Evolutionary conservation across 2,797 vertebrate species (phyloP).

Genomic region (Chiroxiphia lanceolata): DNA sequence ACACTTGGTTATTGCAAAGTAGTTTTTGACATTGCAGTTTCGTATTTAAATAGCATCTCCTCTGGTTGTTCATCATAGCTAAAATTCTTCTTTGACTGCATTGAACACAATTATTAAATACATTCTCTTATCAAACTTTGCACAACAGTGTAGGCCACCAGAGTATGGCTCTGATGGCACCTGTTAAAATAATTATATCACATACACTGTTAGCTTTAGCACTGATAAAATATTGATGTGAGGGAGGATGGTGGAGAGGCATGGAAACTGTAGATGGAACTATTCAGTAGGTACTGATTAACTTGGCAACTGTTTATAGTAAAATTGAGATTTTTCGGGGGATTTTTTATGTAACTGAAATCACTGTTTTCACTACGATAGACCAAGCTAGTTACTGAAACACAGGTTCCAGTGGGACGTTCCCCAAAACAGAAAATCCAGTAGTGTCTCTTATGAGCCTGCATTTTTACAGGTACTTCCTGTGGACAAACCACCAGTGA

Average conservation of each 20-base stretch:
- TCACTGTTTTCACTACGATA: background rate
- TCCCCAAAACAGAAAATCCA: background rate
- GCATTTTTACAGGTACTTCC: slow-evolving; percentile 67
- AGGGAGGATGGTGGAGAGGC: background rate
- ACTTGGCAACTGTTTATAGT: background rate
- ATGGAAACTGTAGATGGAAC: background rate
- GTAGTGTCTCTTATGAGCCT: background rate
- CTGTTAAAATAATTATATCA: background rate
- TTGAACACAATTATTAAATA: background rate
- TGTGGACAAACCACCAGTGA: slow-evolving; percentile 84
- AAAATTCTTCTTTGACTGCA: background rate
- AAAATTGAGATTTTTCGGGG: background rate
- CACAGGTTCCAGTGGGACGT: background rate
- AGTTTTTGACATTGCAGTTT: background rate
- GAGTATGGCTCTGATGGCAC: background rate
- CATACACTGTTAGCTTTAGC: background rate
- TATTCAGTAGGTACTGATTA: background rate
- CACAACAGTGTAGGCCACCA: background rate
- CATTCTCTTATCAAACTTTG: background rate
- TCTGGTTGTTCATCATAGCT: background rate
- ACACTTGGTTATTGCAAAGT: background rate
- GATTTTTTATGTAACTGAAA: background rate
- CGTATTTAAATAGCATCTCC: background rate
- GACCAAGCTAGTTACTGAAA: background rate
- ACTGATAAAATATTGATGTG: background rate